Evolutionary conservation across 2,797 vertebrate species (phyloP).

Genomic region (Fistularia commersonii): DNA sequence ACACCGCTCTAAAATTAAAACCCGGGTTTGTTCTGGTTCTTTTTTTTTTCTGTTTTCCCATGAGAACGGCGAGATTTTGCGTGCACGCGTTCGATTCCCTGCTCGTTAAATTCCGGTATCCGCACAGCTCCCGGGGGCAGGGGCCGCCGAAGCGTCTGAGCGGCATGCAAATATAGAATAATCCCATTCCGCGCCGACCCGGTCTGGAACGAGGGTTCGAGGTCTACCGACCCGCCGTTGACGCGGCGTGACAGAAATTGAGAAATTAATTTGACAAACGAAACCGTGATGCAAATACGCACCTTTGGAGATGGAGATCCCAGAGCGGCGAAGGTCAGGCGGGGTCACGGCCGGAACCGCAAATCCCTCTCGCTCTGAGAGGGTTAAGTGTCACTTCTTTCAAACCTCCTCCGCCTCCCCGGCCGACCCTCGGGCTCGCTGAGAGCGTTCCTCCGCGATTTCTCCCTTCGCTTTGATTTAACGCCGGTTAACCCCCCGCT

Average conservation of each 20-base stretch:
- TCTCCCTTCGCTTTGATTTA: constrained; percentile 70
- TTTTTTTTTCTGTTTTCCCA: too few species aligned
- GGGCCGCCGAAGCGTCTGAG: constrained; percentile 44
- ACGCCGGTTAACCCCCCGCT: constrained; percentile 59
- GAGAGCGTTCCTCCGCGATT: constrained; percentile 61
- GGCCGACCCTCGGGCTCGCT: constrained; percentile 31
- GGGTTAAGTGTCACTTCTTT: constrained; percentile 43
- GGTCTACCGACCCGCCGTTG: constrained; percentile 29
- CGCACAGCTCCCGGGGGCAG: constrained; percentile 44
- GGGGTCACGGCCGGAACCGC: background rate
- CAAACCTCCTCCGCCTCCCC: constrained; percentile 37
- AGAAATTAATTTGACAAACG: constrained; percentile 68
- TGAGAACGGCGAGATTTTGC: too few species aligned
- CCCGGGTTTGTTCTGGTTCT: too few species aligned
- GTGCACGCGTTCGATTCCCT: constrained; percentile 26
- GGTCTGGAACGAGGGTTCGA: constrained; percentile 10
- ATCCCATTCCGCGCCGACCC: constrained; percentile 43
- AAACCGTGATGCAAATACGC: constrained; percentile 61
- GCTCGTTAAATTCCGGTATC: constrained; percentile 41
- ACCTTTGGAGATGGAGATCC: constrained; percentile 56
- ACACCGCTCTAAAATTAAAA: too few species aligned
- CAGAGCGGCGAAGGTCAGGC: constrained; percentile 37
- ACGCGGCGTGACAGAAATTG: constrained; percentile 50
- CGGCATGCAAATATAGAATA: constrained; percentile 63
- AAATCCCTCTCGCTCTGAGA: constrained; percentile 16